phyloP scores from a whole-genome alignment of 2,113 vertebrate genomes.

The Carettochelys insculpta region DNA sequence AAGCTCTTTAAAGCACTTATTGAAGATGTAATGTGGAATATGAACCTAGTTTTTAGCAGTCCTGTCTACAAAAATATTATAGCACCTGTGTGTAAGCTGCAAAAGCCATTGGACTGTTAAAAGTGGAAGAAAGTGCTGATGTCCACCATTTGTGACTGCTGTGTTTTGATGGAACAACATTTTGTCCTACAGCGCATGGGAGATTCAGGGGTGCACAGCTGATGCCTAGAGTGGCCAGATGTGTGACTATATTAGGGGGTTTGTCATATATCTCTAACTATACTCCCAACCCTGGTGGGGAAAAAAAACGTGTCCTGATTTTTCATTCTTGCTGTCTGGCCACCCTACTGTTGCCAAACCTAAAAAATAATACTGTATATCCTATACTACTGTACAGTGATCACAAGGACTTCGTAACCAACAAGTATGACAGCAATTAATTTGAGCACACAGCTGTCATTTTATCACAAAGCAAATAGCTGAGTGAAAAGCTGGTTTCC shows the following conservation, averaged over 20 bases:
- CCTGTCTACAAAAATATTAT: background rate
- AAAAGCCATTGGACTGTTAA: background rate
- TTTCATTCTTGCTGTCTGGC: background rate
- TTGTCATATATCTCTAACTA: background rate
- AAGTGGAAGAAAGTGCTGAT: background rate
- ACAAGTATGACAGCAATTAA: background rate
- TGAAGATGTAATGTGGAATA: background rate
- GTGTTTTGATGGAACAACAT: background rate
- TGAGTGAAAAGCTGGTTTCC: background rate
- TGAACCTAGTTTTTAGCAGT: background rate
- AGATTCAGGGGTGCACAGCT: background rate
- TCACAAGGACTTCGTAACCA: background rate
- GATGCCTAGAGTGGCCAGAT: background rate
- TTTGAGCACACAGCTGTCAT: background rate
- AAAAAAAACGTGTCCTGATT: background rate
- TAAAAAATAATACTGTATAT: background rate
- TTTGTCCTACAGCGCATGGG: background rate
- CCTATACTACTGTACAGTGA: background rate
- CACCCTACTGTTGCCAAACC: background rate
- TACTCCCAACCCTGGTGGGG: background rate
- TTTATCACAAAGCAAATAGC: background rate
- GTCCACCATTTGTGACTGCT: background rate
- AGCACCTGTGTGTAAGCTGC: background rate
- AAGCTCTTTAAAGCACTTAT: background rate
- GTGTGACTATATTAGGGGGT: background rate